Evolutionary conservation across 2,113 vertebrate species (phyloP).

Genomic region (Aegithalos caudatus): DNA sequence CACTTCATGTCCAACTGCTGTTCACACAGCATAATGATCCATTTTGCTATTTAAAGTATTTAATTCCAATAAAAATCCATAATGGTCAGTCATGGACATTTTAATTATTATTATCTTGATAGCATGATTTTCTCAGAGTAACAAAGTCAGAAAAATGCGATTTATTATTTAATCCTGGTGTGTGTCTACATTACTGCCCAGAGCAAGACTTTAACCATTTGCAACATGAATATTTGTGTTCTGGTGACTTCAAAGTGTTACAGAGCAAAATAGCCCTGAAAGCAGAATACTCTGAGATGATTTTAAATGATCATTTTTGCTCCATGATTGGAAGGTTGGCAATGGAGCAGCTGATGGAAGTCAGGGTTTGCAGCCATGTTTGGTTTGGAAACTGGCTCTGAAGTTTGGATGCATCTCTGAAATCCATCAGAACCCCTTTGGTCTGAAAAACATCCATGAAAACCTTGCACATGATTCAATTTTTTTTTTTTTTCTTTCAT

Average conservation of each 20-base stretch:
- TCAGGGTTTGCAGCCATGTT: background rate
- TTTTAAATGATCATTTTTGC: background rate
- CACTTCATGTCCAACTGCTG: background rate
- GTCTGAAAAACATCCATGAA: background rate
- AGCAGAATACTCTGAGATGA: background rate
- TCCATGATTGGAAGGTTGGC: background rate
- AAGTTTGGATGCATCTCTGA: slow-evolving; percentile 30
- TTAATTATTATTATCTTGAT: background rate
- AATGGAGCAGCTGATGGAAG: background rate
- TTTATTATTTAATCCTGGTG: slow-evolving; percentile 11
- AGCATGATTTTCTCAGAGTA: background rate
- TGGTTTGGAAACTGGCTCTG: background rate
- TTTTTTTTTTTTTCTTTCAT: background rate
- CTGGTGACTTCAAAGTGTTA: background rate
- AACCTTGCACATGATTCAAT: background rate
- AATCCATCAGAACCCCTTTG: background rate
- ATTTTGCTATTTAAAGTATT: background rate
- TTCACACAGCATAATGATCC: background rate
- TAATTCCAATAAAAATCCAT: background rate
- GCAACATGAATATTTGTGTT: background rate
- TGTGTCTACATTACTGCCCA: background rate
- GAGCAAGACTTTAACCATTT: background rate
- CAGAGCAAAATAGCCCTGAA: background rate
- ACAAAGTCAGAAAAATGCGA: slow-evolving; percentile 31
- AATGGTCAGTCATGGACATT: background rate